A percentile compares a stretch with the other conserved stretches of the same genome.
phyloP scores from a whole-genome alignment of 1,140 invertebrate genomes.

The Drosophila neocordata region DNA sequence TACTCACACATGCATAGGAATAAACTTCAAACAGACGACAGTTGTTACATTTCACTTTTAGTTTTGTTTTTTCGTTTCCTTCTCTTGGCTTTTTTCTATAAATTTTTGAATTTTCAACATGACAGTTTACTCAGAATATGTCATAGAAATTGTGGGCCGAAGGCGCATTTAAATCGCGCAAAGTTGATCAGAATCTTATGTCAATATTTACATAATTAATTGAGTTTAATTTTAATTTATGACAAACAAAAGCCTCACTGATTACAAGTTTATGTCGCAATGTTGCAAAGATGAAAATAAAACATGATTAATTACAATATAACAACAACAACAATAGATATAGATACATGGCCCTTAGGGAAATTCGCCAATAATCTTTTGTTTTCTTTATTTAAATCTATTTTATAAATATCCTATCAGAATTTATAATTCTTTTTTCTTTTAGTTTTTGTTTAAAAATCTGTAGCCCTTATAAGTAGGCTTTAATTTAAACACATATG shows the following conservation, averaged over 20 bases:
- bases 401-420: neutral
- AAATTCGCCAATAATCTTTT: slow-evolving; percentile 30
- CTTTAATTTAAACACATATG: slow-evolving; percentile 13
- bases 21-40: slow-evolving; percentile 44
- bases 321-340: slow-evolving; percentile 30
- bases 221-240: slow-evolving; percentile 78
- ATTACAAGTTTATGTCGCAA: slow-evolving; percentile 12
- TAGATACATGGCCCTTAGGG: slow-evolving; percentile 11
- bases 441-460: too few relatives aligned
- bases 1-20: slow-evolving; percentile 10
- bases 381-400: slow-evolving; percentile 20
- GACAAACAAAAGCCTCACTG: slow-evolving; percentile 61
- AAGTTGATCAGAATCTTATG: slow-evolving; percentile 29
- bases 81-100: slow-evolving; percentile 45
- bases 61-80: slow-evolving; percentile 14
- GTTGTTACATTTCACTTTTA: slow-evolving; percentile 50
- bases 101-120: slow-evolving; percentile 59
- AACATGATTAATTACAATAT: slow-evolving; percentile 74
- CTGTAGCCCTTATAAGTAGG: slow-evolving; percentile 14
- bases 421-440: neutral
- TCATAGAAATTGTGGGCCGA: neutral
- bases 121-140: slow-evolving; percentile 28
- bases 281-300: slow-evolving; percentile 35
- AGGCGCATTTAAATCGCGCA: neutral
- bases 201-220: slow-evolving; percentile 78